phyloP scores from a whole-genome alignment of 2,113 vertebrate genomes.

The Tamias sibiricus region DNA sequence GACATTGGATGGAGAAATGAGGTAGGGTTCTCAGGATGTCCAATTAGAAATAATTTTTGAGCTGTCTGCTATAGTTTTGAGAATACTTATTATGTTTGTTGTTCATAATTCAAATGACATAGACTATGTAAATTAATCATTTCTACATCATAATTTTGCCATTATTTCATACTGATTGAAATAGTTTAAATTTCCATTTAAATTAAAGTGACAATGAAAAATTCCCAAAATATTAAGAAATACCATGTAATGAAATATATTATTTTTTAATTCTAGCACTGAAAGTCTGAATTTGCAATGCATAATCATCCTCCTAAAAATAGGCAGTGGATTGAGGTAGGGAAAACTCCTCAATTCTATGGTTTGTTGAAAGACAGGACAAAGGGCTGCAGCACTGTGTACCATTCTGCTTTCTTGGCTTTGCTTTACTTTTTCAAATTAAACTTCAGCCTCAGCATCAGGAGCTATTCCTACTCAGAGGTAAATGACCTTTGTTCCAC shows the following conservation, averaged over 20 bases:
- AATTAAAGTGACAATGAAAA: background rate
- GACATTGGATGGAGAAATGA: background rate
- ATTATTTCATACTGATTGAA: background rate
- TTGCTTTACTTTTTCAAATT: conserved; percentile 27
- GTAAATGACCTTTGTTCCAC: background rate
- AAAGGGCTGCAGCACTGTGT: rapidly evolving
- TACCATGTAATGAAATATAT: background rate
- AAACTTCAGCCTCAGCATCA: background rate
- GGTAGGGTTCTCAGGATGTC: background rate
- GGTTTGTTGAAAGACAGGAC: background rate
- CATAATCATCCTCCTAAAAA: background rate
- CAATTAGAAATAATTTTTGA: background rate
- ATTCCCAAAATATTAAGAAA: background rate
- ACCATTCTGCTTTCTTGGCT: background rate
- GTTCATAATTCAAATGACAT: background rate
- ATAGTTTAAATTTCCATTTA: background rate
- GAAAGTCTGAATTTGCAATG: background rate
- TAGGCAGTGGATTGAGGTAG: rapidly evolving
- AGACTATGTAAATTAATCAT: background rate
- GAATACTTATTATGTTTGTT: background rate
- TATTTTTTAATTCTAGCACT: background rate
- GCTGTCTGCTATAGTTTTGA: background rate
- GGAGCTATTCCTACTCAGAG: background rate
- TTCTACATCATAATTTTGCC: background rate
- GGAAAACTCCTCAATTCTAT: background rate